Evolutionary conservation across 2,797 vertebrate species (phyloP), one percentile per base, ranked within the genome.

Genomic region (Odontamblyopus rebecca): DNA sequence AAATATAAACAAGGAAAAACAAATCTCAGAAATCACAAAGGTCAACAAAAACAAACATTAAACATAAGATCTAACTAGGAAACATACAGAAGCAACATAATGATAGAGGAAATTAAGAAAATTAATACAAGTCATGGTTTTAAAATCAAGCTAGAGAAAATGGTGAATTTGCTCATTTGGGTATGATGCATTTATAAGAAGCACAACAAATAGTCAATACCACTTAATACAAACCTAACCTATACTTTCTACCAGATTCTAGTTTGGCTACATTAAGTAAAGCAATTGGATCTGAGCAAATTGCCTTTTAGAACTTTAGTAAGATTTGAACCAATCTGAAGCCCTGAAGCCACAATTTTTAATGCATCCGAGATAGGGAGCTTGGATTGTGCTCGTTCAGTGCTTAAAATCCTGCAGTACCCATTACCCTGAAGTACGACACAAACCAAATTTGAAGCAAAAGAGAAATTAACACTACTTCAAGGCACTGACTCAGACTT

Each of bases 1-100:
- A 76, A 84, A 50, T 23, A 71, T 16, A 5, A 70, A 60, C 8
- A 27, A 56, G 19, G 56, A 35, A 38, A 41, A 57, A 6, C 7
- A 11, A 27, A 57, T 19, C 6, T 60, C 4, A 44, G 2, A 48
- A 44, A 69, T 48, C 8, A 60, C 35, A 23, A 13, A 57, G 27
- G 27, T 15, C 59, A 16, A 5, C 18, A 1, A 5, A 23, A 3
- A 32, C 27, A 57, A 27, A 60, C 13, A 29, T 16, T 30, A 30
- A 29, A 18, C 13, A 60, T 60, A 1, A 30, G 57, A 5, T 18
- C 7, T 18, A 16, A 27, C 23, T 57, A 8, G 23, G 11, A 57
- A 57, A 16, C 7, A 8, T 26, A 57, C 54, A 26, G 9, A 57
- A 12, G n/a, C 8, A 56, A 26, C 54, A 57, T 57, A 57, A 57